Conservation (phyloP, 2,113 vertebrate species). For the Phylloscopus trochilus region DNA sequence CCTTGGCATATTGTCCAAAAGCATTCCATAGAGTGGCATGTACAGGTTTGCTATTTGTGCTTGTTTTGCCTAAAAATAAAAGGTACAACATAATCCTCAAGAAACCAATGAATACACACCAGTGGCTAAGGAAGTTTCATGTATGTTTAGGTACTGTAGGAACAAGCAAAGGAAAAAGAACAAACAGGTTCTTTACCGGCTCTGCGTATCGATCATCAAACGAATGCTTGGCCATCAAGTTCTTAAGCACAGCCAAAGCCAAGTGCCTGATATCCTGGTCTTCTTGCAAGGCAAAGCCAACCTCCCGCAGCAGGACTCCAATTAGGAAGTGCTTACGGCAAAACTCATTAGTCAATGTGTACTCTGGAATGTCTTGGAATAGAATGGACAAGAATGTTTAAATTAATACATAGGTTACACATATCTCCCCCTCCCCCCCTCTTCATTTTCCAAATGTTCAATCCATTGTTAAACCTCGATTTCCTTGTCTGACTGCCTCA, state of each 20-base stretch:
- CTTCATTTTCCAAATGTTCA: not conserved
- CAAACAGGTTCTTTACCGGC: constrained; percentile 75
- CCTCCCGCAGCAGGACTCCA: constrained; percentile 89
- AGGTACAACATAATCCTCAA: not conserved
- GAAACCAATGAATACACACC: not conserved
- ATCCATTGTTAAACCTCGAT: not conserved
- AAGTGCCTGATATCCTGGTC: constrained; percentile 95
- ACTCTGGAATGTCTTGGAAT: constrained; percentile 87
- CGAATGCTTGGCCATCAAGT: constrained; percentile 96
- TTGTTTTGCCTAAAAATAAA: constrained; percentile 84
- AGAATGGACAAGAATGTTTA: not conserved
- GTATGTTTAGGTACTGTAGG: not conserved
- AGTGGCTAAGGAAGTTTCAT: not conserved
- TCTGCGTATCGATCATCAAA: constrained; percentile 90
- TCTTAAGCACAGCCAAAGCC: constrained; percentile 91
- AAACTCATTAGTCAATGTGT: constrained; percentile 95
- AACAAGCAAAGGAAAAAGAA: not conserved
- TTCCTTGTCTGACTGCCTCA: not conserved
- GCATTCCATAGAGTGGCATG: constrained; percentile 94
- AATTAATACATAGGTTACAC: not conserved
- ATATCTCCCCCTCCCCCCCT: fast-evolving
- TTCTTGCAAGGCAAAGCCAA: constrained; percentile 94
- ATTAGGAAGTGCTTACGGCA: constrained; percentile 97
- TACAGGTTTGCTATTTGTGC: constrained; percentile 93
- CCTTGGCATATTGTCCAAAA: constrained; percentile 97